Evolutionary conservation across 2,113 vertebrate genomes (phyloP), one percentile per base, ranked within the genome.

Genomic region (Melanostigma gelatinosum): DNA sequence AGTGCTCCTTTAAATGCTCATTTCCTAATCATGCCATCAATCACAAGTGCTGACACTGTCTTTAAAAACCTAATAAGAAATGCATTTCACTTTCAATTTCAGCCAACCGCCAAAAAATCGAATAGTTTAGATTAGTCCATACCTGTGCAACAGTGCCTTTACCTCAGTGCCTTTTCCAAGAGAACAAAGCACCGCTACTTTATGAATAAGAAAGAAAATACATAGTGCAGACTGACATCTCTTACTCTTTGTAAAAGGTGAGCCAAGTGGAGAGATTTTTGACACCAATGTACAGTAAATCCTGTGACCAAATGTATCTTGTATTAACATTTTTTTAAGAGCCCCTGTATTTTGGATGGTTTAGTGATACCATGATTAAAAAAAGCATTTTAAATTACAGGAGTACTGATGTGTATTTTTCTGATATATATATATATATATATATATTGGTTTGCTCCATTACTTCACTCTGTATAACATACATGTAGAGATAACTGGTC

Each of bases 81-180:
- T 77, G 75, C 54, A 80, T 85, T 86, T 78, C 8, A 81, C 74
- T 77, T 78, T 75, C n/a, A 77, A 52, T 80, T 72, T 80, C 58
- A 82, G 36, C 40, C 50, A 46, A 65, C 67, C 4, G 72, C 57
- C 81, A 73, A 32, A 48, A 86, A 34, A 34, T 42, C 50, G 58
- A 68, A 15, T 9, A 80, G 77, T 63, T 46, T 42, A 50, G 36
- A 69, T 78, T 69, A 54, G 44, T 81, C 46, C 48, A 66, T 18
- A 82, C 3, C 29, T 79, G 63, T 78, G 75, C 52, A 15, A 42
- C 10, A 76, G 79, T 88, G 87, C 83, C 85, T 88, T 83, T 38
- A 72, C 84, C 68, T 46, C 16, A 50, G 72, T 91, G 87, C 86
- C 84, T 91, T 85, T 67, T 29, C 1, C 44, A 34, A 73, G 24